Base-by-base conservation (phyloP, 2,888 invertebrate species). In the Lutraria lutraria region DNA sequence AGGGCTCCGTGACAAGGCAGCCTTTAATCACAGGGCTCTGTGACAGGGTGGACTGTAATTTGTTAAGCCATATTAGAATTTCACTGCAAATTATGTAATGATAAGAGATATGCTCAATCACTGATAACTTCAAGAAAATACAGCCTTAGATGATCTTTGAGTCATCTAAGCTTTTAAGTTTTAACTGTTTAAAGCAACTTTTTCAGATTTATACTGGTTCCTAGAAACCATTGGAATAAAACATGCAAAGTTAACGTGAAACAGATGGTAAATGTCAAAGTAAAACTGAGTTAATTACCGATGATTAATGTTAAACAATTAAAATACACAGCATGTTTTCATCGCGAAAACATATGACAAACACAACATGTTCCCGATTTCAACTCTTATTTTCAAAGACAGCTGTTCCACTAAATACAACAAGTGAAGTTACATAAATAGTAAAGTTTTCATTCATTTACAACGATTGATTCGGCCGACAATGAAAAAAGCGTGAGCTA, bases 291-390 rank as follows among this genome's bases (percentile, higher is more conserved):
- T 43, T 43, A 8, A 43, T 43, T 21, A n/a, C 16, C 60, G n/a
- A 8, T 21, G 1, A 60, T 21, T 21, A 0, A 60, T n/a, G n/a
- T 21, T 60, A 21, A 60, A 0, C 8, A 60, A 43, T 43, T 43
- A 2, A 60, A 60, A 60, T 19, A n/a, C 60, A 19, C 6, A n/a
- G 21, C 8, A 60, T 60, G 21, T 60, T 60, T 19, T n/a, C 21
- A n/a, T 34, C 76, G 76, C 76, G 76, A 76, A 76, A 76, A 76
- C 76, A 76, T 31, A 31, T 76, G 76, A 76, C 76, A 76, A 76
- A 19, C 25, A 25, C 0, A 68, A 25, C 25, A 68, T 25, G n/a
- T 25, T 25, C 63, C 21, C n/a, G 3, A 25, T 6, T 25, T n/a
- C n/a, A 4, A 25, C n/a, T 25, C 13, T 68, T 12, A 25, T 13